Evolutionary conservation across 2,888 invertebrate genomes (phyloP).

Genomic region (Eurytoma adleriae): DNA sequence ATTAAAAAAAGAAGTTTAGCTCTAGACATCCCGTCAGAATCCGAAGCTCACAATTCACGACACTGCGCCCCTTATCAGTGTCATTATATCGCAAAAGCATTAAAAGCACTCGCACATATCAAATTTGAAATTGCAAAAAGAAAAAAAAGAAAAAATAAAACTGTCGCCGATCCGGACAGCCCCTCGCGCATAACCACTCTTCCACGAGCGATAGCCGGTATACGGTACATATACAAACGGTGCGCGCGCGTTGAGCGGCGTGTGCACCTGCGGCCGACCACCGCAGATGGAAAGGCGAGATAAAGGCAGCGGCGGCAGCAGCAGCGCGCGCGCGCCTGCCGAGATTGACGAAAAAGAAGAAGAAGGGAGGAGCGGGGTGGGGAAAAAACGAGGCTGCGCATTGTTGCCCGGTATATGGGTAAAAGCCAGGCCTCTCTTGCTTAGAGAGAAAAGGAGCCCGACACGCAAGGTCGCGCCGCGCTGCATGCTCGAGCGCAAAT

Average conservation of each 20-base stretch:
- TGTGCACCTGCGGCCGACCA: conserved; percentile 53
- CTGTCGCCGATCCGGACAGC: too few species aligned
- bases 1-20: too few species aligned
- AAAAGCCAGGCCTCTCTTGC: conserved; percentile 14
- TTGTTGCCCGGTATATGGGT: conserved; percentile 22
- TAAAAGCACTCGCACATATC: too few species aligned
- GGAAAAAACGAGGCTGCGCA: conserved; percentile 41
- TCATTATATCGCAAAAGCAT: too few species aligned
- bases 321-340: conserved; percentile 6
- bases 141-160: too few species aligned
- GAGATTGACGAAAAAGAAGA: conserved; percentile 51
- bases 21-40: too few species aligned
- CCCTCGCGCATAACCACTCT: too few species aligned
- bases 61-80: too few species aligned
- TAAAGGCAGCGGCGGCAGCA: conserved; percentile 29
- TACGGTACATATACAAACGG: neutral
- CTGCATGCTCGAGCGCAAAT: conserved; percentile 19
- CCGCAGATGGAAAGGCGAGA: conserved; percentile 65
- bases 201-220: neutral
- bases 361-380: conserved; percentile 51
- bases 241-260: neutral
- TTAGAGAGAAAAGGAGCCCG: conserved; percentile 42
- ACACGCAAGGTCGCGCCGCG: conserved; percentile 45
- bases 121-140: too few species aligned
- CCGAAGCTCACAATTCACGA: too few species aligned